Conservation (phyloP, 1,140 invertebrate genomes). For the Maconellicoccus hirsutus region DNA sequence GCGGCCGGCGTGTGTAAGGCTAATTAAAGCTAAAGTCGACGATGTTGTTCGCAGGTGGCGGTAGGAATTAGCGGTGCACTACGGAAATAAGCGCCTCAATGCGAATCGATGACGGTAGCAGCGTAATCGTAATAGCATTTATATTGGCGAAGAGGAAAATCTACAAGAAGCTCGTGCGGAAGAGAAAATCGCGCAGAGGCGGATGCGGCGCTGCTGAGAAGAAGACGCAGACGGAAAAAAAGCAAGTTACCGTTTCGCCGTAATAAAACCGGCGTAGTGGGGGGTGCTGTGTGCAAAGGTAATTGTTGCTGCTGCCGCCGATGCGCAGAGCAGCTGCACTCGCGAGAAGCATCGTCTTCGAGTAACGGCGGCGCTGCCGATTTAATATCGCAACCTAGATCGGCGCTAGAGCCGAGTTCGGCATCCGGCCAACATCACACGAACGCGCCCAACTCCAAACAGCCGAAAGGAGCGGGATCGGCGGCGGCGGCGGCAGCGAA, state of each 20-base stretch:
- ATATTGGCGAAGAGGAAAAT: not conserved
- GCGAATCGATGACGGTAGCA: not conserved
- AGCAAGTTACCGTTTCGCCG: slow-evolving; percentile 1
- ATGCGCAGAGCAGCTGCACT: slow-evolving; percentile 16
- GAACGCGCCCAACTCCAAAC: not conserved
- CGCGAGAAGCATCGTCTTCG: not conserved
- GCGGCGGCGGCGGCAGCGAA: too few relatives aligned
- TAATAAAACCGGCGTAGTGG: slow-evolving; percentile 16
- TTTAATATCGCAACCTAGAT: not conserved
- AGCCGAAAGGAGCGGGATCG: too few relatives aligned
- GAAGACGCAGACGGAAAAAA: not conserved
- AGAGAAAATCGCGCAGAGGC: not conserved
- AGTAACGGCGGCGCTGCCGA: not conserved
- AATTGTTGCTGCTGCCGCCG: slow-evolving; percentile 19
- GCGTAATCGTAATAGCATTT: not conserved
- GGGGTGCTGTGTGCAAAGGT: slow-evolving; percentile 19
- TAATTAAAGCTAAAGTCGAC: too few relatives aligned
- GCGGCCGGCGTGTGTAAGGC: too few relatives aligned
- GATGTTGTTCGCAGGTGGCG: not conserved
- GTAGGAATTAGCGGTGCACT: not conserved
- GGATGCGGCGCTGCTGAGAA: not conserved
- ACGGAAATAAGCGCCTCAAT: not conserved
- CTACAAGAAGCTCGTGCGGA: not conserved
- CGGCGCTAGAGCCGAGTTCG: not conserved
- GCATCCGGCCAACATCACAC: not conserved